Percentiles rank a stretch among this genome's conserved stretches.
These are phyloP conservation scores for Rhingia rostrata DNA, from an alignment of 2,888 invertebrate genomes.

Conservation along the genomic window DNA sequence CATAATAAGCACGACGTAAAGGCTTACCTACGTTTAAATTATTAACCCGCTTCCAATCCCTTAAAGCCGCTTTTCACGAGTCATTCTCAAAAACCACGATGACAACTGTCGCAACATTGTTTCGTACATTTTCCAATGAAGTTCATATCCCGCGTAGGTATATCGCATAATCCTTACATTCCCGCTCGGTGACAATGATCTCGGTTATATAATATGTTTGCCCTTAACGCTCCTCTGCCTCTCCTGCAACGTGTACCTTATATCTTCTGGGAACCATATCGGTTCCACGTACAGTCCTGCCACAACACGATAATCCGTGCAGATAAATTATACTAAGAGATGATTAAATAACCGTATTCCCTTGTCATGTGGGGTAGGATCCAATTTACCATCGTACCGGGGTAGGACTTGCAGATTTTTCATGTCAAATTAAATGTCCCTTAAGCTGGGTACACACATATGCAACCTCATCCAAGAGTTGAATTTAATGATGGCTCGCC, in stretches of 20 bases:
- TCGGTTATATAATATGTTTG: slow-evolving; percentile 35
- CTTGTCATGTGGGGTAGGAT: slow-evolving; percentile 23
- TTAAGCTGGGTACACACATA: slow-evolving; percentile 37
- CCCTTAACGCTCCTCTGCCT: slow-evolving; percentile 9
- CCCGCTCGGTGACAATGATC: slow-evolving; percentile 43
- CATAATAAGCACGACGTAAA: no score
- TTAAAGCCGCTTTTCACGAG: no score
- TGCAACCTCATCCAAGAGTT: slow-evolving; percentile 31
- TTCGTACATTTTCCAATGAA: no score
- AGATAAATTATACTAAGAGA: slow-evolving; percentile 65
- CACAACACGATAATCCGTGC: slow-evolving; percentile 66
- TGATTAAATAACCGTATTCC: slow-evolving; percentile 63
- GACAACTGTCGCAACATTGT: slow-evolving; percentile 4
- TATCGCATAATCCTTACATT: no score
- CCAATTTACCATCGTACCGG: not conserved
- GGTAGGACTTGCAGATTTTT: slow-evolving; percentile 56
- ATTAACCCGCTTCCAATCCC: no score
- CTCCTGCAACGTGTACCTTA: slow-evolving; percentile 1
- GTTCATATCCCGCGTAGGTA: no score
- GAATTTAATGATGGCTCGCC: slow-evolving; percentile 48
- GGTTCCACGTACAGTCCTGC: slow-evolving; percentile 25
- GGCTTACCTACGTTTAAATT: no score
- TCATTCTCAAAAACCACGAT: slow-evolving; percentile 1
- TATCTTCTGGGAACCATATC: slow-evolving; percentile 14
- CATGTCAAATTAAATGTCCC: slow-evolving; percentile 62